phyloP scores from a whole-genome alignment of 2,113 vertebrate species.

The Donacobius atricapilla region DNA sequence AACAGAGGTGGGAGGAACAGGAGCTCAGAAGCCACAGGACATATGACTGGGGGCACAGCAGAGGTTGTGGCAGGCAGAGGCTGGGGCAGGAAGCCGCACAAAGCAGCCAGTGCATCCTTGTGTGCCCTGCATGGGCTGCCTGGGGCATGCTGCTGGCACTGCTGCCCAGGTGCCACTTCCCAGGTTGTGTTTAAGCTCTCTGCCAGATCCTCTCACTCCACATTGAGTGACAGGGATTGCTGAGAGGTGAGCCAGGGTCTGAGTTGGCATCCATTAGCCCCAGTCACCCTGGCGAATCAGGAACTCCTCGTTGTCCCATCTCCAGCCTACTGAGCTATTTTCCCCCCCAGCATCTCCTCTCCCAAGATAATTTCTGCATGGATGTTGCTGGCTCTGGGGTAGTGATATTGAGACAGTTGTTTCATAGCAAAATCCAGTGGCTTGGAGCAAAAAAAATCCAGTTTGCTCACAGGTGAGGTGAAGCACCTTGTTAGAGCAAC shows the following conservation, averaged over 20 bases:
- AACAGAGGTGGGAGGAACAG: background rate
- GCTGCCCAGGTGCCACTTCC: background rate
- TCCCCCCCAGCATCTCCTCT: background rate
- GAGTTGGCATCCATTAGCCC: rapidly evolving
- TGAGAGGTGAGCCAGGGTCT: background rate
- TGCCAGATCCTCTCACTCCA: background rate
- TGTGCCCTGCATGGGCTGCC: background rate
- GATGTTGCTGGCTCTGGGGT: background rate
- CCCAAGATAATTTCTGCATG: background rate
- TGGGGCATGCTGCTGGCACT: rapidly evolving
- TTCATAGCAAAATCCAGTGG: background rate
- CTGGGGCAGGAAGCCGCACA: background rate
- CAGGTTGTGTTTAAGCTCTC: background rate
- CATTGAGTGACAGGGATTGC: rapidly evolving
- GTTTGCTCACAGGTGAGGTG: background rate
- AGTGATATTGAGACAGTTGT: background rate
- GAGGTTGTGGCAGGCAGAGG: background rate
- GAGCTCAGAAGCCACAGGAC: background rate
- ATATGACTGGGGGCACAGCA: background rate
- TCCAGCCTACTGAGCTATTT: background rate
- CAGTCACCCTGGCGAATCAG: background rate
- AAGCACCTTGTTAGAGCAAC: background rate
- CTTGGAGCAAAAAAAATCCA: background rate
- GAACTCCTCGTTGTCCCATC: background rate
- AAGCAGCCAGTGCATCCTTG: background rate